Evolutionary conservation across 1,140 invertebrate species (phyloP).

Genomic region (Drosophila eugracilis): DNA sequence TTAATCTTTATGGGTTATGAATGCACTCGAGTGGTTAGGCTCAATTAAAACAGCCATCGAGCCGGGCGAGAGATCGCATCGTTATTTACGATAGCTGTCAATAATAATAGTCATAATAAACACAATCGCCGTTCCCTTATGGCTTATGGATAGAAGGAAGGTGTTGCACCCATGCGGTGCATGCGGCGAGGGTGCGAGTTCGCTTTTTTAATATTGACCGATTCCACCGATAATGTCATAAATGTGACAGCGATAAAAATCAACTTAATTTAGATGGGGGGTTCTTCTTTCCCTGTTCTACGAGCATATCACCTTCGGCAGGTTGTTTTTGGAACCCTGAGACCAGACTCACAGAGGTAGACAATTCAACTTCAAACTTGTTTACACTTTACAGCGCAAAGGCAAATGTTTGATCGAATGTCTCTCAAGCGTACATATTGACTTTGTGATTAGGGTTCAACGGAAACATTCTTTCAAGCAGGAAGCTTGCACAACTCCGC

Average conservation of each 20-base stretch:
- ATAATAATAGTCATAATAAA: conserved; percentile 77
- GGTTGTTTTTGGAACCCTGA: conserved; percentile 36
- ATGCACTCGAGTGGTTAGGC: conserved; percentile 76
- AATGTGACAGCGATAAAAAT: conserved; percentile 84
- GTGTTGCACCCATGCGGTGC: conserved; percentile 53
- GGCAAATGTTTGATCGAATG: conserved; percentile 65
- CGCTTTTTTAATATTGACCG: conserved; percentile 69
- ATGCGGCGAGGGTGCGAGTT: conserved; percentile 32
- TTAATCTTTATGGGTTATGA: conserved; percentile 78
- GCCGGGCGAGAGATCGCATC: conserved; percentile 15
- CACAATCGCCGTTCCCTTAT: conserved; percentile 48
- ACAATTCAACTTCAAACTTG: conserved; percentile 50
- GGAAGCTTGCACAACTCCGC: conserved; percentile 40
- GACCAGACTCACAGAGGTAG: conserved; percentile 29
- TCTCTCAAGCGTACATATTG: conserved; percentile 53
- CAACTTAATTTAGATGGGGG: conserved; percentile 52
- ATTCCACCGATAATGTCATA: conserved; percentile 77
- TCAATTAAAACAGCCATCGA: conserved; percentile 63
- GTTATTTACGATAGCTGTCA: conserved; percentile 72
- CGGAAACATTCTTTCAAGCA: conserved; percentile 56
- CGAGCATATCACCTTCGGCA: too few species aligned
- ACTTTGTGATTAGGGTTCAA: conserved; percentile 65
- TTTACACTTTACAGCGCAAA: conserved; percentile 67
- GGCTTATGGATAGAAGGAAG: conserved; percentile 5
- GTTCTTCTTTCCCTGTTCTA: too few species aligned